A percentile compares a stretch with the other conserved stretches of the same genome.
Conservation (phyloP, 30 jellyfish, hydroid and myxozoan species). For the Chironex yamaguchii region DNA sequence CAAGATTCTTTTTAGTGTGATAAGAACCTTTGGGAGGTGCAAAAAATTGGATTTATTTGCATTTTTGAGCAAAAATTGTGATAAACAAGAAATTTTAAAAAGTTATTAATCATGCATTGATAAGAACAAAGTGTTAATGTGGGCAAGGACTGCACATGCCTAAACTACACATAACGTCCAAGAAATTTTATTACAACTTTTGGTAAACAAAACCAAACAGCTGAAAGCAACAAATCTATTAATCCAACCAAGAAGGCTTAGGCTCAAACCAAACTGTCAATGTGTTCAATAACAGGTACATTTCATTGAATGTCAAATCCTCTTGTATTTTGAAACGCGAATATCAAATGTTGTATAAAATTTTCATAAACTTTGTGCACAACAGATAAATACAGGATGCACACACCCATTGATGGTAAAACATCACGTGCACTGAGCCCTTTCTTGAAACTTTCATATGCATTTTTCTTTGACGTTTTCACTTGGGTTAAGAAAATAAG, state of each 20-base stretch:
- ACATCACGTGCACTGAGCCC: slow-evolving; percentile 46
- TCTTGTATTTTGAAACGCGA: slow-evolving; percentile 43
- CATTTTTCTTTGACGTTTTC: slow-evolving; percentile 30
- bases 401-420: slow-evolving; percentile 29
- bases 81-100: too few species aligned
- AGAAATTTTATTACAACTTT: too few species aligned
- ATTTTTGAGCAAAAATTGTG: too few species aligned
- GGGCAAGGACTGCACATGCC: slow-evolving; percentile 8
- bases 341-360: slow-evolving; percentile 23
- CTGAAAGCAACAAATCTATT: not conserved
- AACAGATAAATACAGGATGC: slow-evolving; percentile 40
- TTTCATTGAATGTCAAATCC: slow-evolving; percentile 43
- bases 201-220: not conserved
- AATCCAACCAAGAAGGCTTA: slow-evolving; percentile 7
- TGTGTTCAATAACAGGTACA: not conserved
- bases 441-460: slow-evolving; percentile 56
- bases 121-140: too few species aligned
- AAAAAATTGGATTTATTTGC: too few species aligned
- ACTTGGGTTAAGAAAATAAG: slow-evolving; percentile 46
- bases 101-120: too few species aligned
- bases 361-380: slow-evolving; percentile 43
- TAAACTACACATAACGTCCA: too few species aligned
- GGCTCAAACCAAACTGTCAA: slow-evolving; percentile 1
- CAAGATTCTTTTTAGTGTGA: too few species aligned
- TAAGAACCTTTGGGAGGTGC: too few species aligned